Percentiles rank a stretch among this genome's conserved stretches.
phyloP scores from a whole-genome alignment of 2,888 invertebrate genomes.

The Ophioninae sp. region DNA sequence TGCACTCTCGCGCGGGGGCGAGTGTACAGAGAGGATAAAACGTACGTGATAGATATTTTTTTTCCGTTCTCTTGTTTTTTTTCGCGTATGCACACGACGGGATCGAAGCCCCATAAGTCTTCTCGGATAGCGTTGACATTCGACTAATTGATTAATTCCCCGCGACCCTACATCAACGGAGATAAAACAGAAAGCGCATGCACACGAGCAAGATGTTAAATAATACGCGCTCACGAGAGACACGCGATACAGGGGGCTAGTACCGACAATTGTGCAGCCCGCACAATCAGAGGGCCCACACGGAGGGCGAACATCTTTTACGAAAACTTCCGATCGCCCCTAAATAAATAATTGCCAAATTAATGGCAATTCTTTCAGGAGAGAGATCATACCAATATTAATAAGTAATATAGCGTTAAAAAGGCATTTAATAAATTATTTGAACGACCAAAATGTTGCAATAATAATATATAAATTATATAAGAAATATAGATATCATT shows the following conservation, averaged over 20 bases:
- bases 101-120: constrained; percentile 33
- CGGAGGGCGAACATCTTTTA: background rate
- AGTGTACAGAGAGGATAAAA: constrained; percentile 34
- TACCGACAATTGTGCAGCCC: background rate
- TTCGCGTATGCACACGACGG: background rate
- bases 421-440: background rate
- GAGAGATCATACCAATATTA: background rate
- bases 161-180: constrained; percentile 9
- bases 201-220: background rate
- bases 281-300: background rate
- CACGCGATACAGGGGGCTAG: background rate
- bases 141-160: constrained; percentile 41
- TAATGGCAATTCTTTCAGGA: background rate
- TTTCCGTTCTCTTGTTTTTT: background rate
- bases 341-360: background rate
- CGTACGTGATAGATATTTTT: constrained; percentile 26
- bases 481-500: too few species aligned
- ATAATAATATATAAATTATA: too few species aligned
- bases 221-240: background rate
- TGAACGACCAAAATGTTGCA: too few species aligned
- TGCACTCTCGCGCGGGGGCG: constrained; percentile 49
- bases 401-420: background rate
- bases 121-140: constrained; percentile 4
- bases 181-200: background rate
- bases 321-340: background rate